Conservation (phyloP, 2,888 invertebrate genomes). For the Melinopterus prodromus region DNA sequence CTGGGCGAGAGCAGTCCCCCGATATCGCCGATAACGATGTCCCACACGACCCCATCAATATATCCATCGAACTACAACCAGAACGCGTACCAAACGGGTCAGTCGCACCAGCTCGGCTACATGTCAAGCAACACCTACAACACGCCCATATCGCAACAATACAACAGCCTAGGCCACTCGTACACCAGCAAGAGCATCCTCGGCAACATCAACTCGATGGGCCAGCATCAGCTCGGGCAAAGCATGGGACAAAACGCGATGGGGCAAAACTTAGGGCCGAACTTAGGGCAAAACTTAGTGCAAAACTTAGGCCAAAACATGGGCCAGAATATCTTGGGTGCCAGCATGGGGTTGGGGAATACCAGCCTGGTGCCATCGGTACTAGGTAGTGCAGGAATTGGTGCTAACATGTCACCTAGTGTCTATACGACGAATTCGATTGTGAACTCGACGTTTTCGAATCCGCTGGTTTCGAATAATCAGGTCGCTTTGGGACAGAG, state of each 20-base stretch:
- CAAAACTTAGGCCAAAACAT: slow-evolving; percentile 24
- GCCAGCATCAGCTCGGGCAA: slow-evolving; percentile 33
- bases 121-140: slow-evolving; percentile 47
- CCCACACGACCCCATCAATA: slow-evolving; percentile 60
- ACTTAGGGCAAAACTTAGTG: slow-evolving; percentile 36
- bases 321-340: slow-evolving; percentile 19
- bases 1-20: slow-evolving; percentile 72
- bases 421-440: slow-evolving; percentile 62
- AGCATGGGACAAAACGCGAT: slow-evolving; percentile 40
- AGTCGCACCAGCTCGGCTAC: slow-evolving; percentile 40
- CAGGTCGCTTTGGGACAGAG: slow-evolving; percentile 57
- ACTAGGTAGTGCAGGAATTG: slow-evolving; percentile 58
- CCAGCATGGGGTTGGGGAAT: slow-evolving; percentile 31
- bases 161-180: slow-evolving; percentile 54
- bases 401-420: slow-evolving; percentile 62
- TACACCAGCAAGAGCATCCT: slow-evolving; percentile 52
- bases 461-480: slow-evolving; percentile 58
- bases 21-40: slow-evolving; percentile 61
- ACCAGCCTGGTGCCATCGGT: slow-evolving; percentile 34
- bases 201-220: slow-evolving; percentile 39
- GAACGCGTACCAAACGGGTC: slow-evolving; percentile 49
- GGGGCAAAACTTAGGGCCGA: slow-evolving; percentile 17
- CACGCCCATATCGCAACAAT: slow-evolving; percentile 51
- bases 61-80: slow-evolving; percentile 66
- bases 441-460: slow-evolving; percentile 65